These are phyloP conservation scores for Rafetus swinhoei DNA, from an alignment of 2,113 vertebrate genomes.

Conservation along the genomic window DNA sequence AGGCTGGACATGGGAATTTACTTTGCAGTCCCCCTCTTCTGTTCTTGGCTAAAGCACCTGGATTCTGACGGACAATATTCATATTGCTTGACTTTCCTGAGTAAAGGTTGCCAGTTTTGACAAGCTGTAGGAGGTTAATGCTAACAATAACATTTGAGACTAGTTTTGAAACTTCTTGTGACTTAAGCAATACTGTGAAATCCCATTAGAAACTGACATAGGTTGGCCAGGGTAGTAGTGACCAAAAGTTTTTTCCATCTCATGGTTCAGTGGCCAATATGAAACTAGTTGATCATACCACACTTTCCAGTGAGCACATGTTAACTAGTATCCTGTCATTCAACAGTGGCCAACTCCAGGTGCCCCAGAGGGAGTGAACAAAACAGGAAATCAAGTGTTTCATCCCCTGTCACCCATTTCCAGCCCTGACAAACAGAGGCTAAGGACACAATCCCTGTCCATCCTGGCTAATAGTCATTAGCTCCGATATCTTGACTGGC, in stretches of 20 bases:
- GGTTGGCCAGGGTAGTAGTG: not conserved
- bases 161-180: not conserved
- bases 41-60: not conserved
- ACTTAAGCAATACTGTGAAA: fast-evolving
- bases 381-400: too few relatives aligned
- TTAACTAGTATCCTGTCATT: fast-evolving
- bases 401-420: too few relatives aligned
- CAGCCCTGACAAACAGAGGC: too few relatives aligned
- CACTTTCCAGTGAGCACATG: fast-evolving
- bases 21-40: constrained; percentile 3
- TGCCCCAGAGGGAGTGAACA: too few relatives aligned
- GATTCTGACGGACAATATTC: not conserved
- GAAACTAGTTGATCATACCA: not conserved
- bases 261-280: not conserved
- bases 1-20: not conserved
- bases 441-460: too few relatives aligned
- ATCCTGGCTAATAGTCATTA: too few relatives aligned
- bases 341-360: too few relatives aligned
- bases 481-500: too few relatives aligned
- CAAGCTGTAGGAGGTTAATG: fast-evolving
- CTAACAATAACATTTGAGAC: not conserved
- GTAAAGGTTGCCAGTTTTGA: not conserved
- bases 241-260: not conserved
- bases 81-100: fast-evolving
- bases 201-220: fast-evolving